These are phyloP conservation scores for Steatocranus sp. DNA, from an alignment of 2,797 vertebrate genomes.

Conservation along the genomic window DNA sequence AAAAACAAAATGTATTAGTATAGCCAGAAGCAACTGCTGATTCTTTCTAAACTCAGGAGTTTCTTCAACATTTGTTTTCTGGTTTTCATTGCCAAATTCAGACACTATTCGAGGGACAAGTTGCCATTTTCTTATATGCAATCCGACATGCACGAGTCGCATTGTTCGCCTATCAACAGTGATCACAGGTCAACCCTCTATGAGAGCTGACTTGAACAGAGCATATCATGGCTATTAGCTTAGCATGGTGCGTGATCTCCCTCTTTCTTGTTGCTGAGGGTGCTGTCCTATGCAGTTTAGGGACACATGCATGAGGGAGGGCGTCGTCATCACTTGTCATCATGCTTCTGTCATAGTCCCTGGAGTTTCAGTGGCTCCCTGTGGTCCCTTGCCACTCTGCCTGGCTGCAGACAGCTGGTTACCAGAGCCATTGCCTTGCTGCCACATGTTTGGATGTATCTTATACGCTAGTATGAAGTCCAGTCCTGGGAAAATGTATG, in stretches of 20 bases:
- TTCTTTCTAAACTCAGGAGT: not conserved
- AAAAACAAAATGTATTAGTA: not conserved
- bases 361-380: conserved; percentile 57
- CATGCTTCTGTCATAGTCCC: conserved; percentile 55
- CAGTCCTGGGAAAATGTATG: not conserved
- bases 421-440: conserved; percentile 22
- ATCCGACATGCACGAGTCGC: conserved; percentile 48
- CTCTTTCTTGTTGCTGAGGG: conserved; percentile 63
- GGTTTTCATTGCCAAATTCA: conserved; percentile 3
- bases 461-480: conserved; percentile 10
- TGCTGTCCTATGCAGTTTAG: conserved; percentile 49
- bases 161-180: conserved; percentile 47
- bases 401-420: conserved; percentile 64
- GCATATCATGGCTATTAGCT: conserved; percentile 58
- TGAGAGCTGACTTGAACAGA: conserved; percentile 56
- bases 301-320: conserved; percentile 44
- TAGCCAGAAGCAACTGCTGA: not conserved
- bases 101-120: conserved; percentile 11
- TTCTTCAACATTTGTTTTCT: not conserved
- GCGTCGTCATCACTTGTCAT: conserved; percentile 59
- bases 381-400: conserved; percentile 58
- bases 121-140: conserved; percentile 40
- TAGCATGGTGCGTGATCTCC: conserved; percentile 59
- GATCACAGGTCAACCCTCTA: conserved; percentile 51
- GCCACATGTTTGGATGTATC: conserved; percentile 1